Conservation (phyloP, 2,888 invertebrate genomes). For the Melanostoma scalare region DNA sequence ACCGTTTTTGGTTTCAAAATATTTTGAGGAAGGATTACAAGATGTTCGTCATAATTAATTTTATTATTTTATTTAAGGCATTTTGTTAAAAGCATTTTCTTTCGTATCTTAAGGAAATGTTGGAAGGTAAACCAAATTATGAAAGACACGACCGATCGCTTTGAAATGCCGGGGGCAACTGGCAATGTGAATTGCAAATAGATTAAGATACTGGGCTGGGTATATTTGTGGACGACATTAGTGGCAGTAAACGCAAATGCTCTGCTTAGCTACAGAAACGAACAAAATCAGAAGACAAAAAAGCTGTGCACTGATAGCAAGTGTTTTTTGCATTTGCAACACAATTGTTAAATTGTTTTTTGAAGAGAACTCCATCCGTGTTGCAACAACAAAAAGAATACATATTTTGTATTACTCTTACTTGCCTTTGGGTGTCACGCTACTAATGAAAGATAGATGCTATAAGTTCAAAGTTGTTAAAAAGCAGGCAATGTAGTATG, state of each 20-base stretch:
- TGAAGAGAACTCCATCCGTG: constrained; percentile 24
- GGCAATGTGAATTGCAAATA: constrained; percentile 42
- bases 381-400: constrained; percentile 2
- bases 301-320: constrained; percentile 37
- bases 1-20: constrained; percentile 12
- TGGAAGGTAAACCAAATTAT: constrained; percentile 11
- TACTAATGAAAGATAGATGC: too few species aligned
- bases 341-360: constrained; percentile 33
- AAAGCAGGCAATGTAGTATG: too few species aligned
- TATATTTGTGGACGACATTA: constrained; percentile 45
- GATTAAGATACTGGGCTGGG: constrained; percentile 48
- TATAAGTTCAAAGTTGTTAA: too few species aligned
- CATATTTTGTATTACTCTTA: too few species aligned
- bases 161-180: constrained; percentile 57
- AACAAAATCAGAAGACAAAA: constrained; percentile 32
- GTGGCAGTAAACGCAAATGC: constrained; percentile 32
- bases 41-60: constrained; percentile 12
- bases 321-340: constrained; percentile 43
- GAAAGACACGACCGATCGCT: constrained; percentile 51
- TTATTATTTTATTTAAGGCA: constrained; percentile 3
- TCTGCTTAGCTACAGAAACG: constrained; percentile 48
- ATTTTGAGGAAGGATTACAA: constrained; percentile 16
- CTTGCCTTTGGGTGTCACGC: too few species aligned
- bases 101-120: constrained; percentile 33
- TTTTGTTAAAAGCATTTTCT: background rate